Percentiles rank a stretch among this genome's conserved stretches.
Evolutionary conservation across 2,888 invertebrate species (phyloP).

Genomic region (Drosophila paranaensis): DNA sequence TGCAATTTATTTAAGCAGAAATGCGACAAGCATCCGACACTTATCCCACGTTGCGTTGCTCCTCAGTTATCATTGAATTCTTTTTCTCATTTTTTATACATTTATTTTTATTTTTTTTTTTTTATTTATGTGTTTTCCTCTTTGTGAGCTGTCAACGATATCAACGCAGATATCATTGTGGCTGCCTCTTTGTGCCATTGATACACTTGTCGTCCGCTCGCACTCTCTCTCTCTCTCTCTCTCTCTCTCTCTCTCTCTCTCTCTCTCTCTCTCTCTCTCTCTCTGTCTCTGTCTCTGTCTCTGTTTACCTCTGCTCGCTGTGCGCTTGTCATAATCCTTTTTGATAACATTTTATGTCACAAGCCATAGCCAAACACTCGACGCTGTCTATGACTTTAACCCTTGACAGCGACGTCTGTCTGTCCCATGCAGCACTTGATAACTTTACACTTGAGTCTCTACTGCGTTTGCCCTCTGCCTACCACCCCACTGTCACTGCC

Average conservation of each 20-base stretch:
- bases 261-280: background rate
- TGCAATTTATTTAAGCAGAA: conserved; percentile 23
- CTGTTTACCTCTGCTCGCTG: conserved; percentile 26
- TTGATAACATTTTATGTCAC: conserved; percentile 79
- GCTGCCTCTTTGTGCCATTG: conserved; percentile 63
- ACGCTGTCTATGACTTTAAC: conserved; percentile 75
- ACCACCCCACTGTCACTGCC: background rate
- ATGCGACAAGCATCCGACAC: conserved; percentile 43
- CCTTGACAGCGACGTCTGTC: conserved; percentile 62
- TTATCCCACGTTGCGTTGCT: conserved; percentile 23
- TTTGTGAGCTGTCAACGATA: conserved; percentile 51
- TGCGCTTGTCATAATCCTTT: conserved; percentile 76
- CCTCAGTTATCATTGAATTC: conserved; percentile 17
- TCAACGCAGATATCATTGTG: conserved; percentile 46
- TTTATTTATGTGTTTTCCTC: conserved; percentile 14
- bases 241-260: background rate
- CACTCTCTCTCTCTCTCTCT: background rate
- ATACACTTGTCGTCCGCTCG: conserved; percentile 49
- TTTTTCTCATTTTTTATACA: conserved; percentile 26
- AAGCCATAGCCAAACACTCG: conserved; percentile 75
- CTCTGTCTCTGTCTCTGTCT: background rate
- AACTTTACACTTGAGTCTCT: conserved; percentile 72
- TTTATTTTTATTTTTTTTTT: conserved; percentile 14
- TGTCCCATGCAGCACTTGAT: conserved; percentile 69
- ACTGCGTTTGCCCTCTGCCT: background rate